Percentiles rank a stretch among this genome's conserved stretches.
These are phyloP conservation scores for Leucania comma DNA, from an alignment of 2,888 invertebrate species.

Conservation along the genomic window DNA sequence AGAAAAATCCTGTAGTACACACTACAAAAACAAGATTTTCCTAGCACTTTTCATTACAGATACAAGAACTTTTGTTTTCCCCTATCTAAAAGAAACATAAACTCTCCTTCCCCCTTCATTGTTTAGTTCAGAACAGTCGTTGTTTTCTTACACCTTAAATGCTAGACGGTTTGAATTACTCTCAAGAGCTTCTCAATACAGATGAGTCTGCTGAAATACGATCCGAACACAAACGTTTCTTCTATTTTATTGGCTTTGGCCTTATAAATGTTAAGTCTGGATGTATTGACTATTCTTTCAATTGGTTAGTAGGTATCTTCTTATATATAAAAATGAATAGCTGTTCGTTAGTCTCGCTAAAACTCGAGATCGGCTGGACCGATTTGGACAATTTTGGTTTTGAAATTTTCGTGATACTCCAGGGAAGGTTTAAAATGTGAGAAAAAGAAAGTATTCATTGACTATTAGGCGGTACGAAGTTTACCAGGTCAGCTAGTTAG, in stretches of 20 bases:
- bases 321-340: not conserved
- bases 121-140: slow-evolving; percentile 8
- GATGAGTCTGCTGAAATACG: slow-evolving; percentile 34
- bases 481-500: too few species aligned
- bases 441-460: too few species aligned
- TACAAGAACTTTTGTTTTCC: slow-evolving; percentile 10
- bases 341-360: too few species aligned
- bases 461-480: too few species aligned
- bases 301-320: not conserved
- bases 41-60: not conserved
- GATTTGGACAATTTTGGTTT: too few species aligned
- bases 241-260: slow-evolving; percentile 22
- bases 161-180: slow-evolving; percentile 43
- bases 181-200: slow-evolving; percentile 33
- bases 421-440: too few species aligned
- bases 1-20: too few species aligned
- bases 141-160: slow-evolving; percentile 40
- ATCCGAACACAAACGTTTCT: slow-evolving; percentile 27
- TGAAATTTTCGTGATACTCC: too few species aligned
- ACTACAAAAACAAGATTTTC: too few species aligned
- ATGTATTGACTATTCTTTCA: not conserved
- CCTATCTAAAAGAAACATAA: not conserved
- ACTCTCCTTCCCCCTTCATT: slow-evolving; percentile 2
- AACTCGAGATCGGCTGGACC: too few species aligned
- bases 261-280: slow-evolving; percentile 8